A percentile compares a stretch with the other conserved stretches of the same genome.
Evolutionary conservation across 1,140 invertebrate species (phyloP).

Genomic region (Asbolus verrucosus): DNA sequence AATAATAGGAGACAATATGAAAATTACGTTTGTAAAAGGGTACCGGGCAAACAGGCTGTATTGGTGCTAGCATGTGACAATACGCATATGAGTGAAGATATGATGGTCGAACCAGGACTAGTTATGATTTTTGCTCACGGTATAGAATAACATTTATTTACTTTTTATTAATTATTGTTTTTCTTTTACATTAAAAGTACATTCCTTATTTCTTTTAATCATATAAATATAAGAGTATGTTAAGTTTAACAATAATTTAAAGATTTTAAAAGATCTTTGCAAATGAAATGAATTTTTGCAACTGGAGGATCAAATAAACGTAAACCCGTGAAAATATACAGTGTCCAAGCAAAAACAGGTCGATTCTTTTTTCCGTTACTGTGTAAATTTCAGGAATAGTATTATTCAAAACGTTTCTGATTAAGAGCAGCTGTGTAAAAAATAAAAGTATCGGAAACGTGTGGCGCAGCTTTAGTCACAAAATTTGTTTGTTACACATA

Average conservation of each 20-base stretch:
- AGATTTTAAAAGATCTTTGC: not conserved
- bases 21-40: slow-evolving; percentile 93
- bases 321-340: too few relatives aligned
- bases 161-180: slow-evolving; percentile 4
- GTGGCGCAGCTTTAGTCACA: too few relatives aligned
- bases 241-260: slow-evolving; percentile 31
- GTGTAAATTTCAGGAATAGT: too few relatives aligned
- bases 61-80: slow-evolving; percentile 95
- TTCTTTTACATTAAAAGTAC: slow-evolving; percentile 12
- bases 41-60: slow-evolving; percentile 95
- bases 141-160: slow-evolving; percentile 78
- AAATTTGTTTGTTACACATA: too few relatives aligned
- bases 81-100: slow-evolving; percentile 92
- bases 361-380: too few relatives aligned
- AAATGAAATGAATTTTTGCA: not conserved
- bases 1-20: slow-evolving; percentile 93
- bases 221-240: slow-evolving; percentile 3
- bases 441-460: too few relatives aligned
- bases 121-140: slow-evolving; percentile 99
- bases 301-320: not conserved
- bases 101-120: slow-evolving; percentile 96
- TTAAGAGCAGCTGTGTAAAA: too few relatives aligned
- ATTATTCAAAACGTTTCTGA: too few relatives aligned
- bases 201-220: slow-evolving; percentile 26
- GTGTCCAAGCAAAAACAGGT: too few relatives aligned